Evolutionary conservation across 2,888 invertebrate species (phyloP).

Genomic region (Macaria liturata): DNA sequence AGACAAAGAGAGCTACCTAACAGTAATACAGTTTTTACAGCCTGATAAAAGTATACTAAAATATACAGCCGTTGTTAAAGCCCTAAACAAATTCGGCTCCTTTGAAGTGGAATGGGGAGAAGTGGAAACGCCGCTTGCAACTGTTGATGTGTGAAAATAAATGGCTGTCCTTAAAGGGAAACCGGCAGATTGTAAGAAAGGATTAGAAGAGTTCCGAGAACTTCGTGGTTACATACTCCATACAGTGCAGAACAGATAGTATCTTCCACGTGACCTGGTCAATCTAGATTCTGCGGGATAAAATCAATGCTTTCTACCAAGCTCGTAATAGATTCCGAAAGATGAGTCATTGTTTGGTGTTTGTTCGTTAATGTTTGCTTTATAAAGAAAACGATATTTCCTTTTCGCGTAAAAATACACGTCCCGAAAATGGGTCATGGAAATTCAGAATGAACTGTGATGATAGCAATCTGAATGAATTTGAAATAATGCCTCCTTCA

Average conservation of each 20-base stretch:
- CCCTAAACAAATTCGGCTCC: constrained; percentile 17
- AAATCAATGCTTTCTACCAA: constrained; percentile 27
- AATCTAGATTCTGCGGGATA: constrained; percentile 30
- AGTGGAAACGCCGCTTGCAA: constrained; percentile 7
- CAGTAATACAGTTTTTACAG: constrained; percentile 4
- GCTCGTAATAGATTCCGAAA: neutral
- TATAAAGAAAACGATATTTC: no score
- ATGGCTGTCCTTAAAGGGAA: constrained; percentile 28
- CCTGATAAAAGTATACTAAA: neutral
- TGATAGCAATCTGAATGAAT: no score
- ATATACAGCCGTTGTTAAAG: neutral
- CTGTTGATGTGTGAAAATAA: constrained; percentile 20
- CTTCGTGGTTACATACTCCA: constrained; percentile 25
- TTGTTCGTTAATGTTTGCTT: no score
- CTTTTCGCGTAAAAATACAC: neutral
- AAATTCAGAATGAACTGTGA: neutral
- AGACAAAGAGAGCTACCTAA: constrained; percentile 2
- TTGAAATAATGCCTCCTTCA: no score
- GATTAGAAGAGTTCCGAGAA: constrained; percentile 34
- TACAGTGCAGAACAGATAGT: constrained; percentile 19
- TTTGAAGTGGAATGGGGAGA: constrained; percentile 18
- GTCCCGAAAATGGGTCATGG: neutral
- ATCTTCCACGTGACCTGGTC: constrained; percentile 31
- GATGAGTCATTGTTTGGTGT: constrained; percentile 9
- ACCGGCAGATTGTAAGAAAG: constrained; percentile 34